These are phyloP conservation scores for Apodemia zela DNA, from an alignment of 2,888 invertebrate genomes.

Conservation along the genomic window DNA sequence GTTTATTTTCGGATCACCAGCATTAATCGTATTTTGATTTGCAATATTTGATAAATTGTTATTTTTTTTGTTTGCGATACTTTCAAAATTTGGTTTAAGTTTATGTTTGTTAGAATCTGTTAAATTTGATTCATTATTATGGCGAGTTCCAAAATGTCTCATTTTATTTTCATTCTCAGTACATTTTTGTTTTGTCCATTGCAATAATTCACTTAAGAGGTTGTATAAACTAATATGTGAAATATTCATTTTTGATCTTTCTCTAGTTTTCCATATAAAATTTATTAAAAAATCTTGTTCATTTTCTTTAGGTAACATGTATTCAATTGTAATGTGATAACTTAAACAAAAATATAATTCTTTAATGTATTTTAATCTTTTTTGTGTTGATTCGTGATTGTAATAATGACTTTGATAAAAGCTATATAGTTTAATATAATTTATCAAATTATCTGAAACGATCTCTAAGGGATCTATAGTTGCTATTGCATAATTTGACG, in stretches of 20 bases:
- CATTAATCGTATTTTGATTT: not conserved
- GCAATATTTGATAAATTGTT: not conserved
- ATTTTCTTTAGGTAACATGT: not conserved
- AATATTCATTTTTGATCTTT: not conserved
- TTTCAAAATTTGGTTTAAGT: not conserved
- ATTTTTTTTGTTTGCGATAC: not conserved
- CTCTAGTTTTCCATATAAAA: not conserved
- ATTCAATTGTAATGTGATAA: not conserved
- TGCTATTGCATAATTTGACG: not conserved
- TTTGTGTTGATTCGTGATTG: not conserved
- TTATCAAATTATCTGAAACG: constrained; percentile 2
- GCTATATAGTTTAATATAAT: not conserved
- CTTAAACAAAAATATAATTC: not conserved
- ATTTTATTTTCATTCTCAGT: not conserved
- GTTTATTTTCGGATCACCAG: not conserved
- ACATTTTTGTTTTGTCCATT: constrained; percentile 2
- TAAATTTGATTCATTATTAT: not conserved
- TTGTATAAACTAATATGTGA: not conserved
- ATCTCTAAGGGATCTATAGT: constrained; percentile 3
- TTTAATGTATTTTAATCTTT: not conserved
- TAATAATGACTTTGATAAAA: not conserved
- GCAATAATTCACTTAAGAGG: not conserved
- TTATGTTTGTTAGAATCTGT: not conserved
- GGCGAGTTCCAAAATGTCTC: not conserved
- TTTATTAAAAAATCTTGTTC: not conserved